Base-by-base conservation (phyloP, 2,797 vertebrate species). In the Pterois miles region DNA sequence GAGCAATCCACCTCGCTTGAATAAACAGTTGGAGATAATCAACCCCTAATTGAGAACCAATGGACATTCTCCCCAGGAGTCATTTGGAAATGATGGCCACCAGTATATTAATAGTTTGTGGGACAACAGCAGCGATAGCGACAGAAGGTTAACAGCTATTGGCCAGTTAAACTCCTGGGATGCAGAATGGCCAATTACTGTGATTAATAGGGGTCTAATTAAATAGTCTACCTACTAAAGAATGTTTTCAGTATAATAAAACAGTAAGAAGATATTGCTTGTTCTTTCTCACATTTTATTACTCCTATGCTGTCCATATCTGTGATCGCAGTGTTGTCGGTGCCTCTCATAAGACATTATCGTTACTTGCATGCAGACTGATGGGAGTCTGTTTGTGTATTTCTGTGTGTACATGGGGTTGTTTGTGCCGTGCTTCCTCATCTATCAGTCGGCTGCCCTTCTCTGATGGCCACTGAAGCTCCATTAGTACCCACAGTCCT, bases 151-250 rank as follows among this genome's bases (percentile, higher is more conserved):
- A 93, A 90, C 84, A 84, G 84, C 92, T 86, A 91, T 84, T 86
- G 88, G 85, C 78, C 83, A 81, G 83, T 81, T 74, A 23, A 50
- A 78, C 89, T 88, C 89, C 80, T 76, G 83, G 86, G 91, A 91
- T 76, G 71, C 78, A 57, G 66, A 85, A 87, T 87, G 80, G 88
- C 86, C 91, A 93, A 93, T 93, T 91, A 92, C 70, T 86, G 65
- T 86, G 83, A 93, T 90, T 93, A 92, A 93, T 91, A 76, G 78
- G 16, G 76, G 74, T 90, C 85, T 90, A 92, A 90, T 92, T 90
- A 90, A 92, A 87, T 79, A 73, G 82, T 74, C 57, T 74, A 25
- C 50, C 75, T 73, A 38, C 67, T 29, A 67, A 84, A 78, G 68
- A 78, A 86, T 84, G 56, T 84, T 80, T 85, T 75, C 56, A 50